Evolutionary conservation across 2,113 vertebrate species (phyloP).

Genomic region (Hippocampus guttulatus): DNA sequence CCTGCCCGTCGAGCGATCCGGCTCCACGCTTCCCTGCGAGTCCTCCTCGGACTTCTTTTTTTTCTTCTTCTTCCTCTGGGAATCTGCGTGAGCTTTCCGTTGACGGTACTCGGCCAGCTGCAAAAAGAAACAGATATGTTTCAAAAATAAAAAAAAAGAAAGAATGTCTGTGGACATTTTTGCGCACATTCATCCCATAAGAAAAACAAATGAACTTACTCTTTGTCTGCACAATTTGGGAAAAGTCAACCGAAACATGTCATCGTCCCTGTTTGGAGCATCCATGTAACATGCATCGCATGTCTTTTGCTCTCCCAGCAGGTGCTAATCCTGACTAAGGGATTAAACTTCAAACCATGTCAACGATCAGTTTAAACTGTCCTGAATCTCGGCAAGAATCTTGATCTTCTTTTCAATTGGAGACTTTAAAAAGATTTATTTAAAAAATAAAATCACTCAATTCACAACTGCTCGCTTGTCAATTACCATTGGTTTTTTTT

Average conservation of each 20-base stretch:
- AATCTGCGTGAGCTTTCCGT: slow-evolving; percentile 84
- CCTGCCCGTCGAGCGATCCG: slow-evolving; percentile 55
- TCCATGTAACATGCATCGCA: slow-evolving; percentile 33
- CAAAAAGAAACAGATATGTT: slow-evolving; percentile 14
- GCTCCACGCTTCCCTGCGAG: slow-evolving; percentile 39
- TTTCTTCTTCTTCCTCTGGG: slow-evolving; percentile 88
- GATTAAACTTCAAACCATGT: slow-evolving; percentile 62
- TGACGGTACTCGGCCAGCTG: slow-evolving; percentile 93
- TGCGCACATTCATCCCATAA: not conserved
- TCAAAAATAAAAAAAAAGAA: not conserved
- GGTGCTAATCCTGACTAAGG: slow-evolving; percentile 60
- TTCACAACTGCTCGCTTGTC: not conserved
- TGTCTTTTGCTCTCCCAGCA: slow-evolving; percentile 50
- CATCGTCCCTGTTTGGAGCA: slow-evolving; percentile 13
- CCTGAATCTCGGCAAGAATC: too few species aligned
- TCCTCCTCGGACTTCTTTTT: slow-evolving; percentile 73
- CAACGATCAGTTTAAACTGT: slow-evolving; percentile 17
- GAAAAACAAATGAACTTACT: slow-evolving; percentile 43
- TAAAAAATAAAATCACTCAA: not conserved
- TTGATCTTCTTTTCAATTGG: not conserved
- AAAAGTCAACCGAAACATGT: slow-evolving; percentile 60
- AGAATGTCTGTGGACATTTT: not conserved
- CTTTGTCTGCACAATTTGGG: slow-evolving; percentile 49
- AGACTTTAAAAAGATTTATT: too few species aligned
- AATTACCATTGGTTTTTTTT: not conserved